Base-by-base conservation (phyloP, 1,140 invertebrate genomes). In the Drosophila fuyamai region DNA sequence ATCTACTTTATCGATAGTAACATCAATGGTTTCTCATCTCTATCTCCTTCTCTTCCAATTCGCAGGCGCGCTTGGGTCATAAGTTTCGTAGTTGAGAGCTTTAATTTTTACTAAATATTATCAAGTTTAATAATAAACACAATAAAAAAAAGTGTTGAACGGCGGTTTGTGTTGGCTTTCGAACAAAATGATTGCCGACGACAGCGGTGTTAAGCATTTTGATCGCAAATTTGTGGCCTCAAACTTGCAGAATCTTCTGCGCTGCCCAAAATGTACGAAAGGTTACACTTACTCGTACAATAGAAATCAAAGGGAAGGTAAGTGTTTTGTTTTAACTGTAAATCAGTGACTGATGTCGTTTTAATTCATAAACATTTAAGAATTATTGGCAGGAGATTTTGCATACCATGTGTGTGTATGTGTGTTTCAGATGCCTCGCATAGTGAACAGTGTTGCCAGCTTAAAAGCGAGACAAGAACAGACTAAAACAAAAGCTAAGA, bases 191-290 rank as follows among this genome's bases (percentile, higher is more conserved):
- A 66, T 79, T 23, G 40, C 47, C 18, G 67, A 73, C 53, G 56
- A 73, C 10, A 62, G 63, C 14, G 50, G 58, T 8, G 38, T 72
- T 1, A 82, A 78, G 44, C 51, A 72, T 36, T 91, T 92, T 13
- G 90, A 86, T 77, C 71, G 61, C 35, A 79, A 79, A 47, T 92
- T 91, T 57, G 83, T 92, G 27, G 83, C 81, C 3, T 54, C 44
- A 0, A 74, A 82, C 35, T 76, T 86, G 46, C 65, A 62, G 7
- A 71, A 56, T 55, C 35, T 78, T 8, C 54, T 78, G 13, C 55
- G 70, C 13, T 92, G 90, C 43, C 81, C 81, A 12, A 85, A 83
- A 36, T 92, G 90, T 36, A 7, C n/a, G 0, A 38, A 14, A n/a
- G 48, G 51, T 9, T 86, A 66, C 51, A 65, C 63, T 0, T 47